Percentiles rank a stretch among this genome's conserved stretches.
phyloP scores from a whole-genome alignment of 1,140 invertebrate genomes.

The Scaptomyza montana region DNA sequence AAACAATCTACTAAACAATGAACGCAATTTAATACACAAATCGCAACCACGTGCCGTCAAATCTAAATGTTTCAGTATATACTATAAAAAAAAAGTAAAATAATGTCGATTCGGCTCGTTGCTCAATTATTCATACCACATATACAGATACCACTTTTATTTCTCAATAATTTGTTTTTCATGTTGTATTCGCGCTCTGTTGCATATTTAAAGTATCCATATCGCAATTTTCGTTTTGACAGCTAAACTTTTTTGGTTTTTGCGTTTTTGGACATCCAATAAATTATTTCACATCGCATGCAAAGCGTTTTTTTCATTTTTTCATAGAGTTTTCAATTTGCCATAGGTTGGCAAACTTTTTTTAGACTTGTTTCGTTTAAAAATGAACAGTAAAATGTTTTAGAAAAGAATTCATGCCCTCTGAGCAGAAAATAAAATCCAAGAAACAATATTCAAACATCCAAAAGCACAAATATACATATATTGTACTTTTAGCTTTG shows the following conservation, averaged over 20 bases:
- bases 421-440: not conserved
- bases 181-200: not conserved
- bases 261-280: not conserved
- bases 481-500: not conserved
- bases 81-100: not conserved
- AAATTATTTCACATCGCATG: conserved; percentile 18
- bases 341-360: conserved; percentile 15
- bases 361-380: not conserved
- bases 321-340: not conserved
- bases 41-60: conserved; percentile 25
- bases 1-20: conserved; percentile 32
- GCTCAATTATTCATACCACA: not conserved
- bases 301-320: not conserved
- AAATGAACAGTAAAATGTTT: not conserved
- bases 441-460: not conserved
- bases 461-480: no score
- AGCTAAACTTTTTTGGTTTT: conserved; percentile 15
- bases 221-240: conserved; percentile 20
- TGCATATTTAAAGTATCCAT: conserved; percentile 11
- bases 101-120: conserved; percentile 11
- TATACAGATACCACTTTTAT: conserved; percentile 5
- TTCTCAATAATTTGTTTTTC: conserved; percentile 28
- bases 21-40: conserved; percentile 42
- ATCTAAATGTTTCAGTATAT: not conserved
- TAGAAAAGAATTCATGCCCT: no score